Evolutionary conservation across 2,113 vertebrate species (phyloP), one percentile per base, ranked within the genome.

Genomic region (Oncorhynchus tshawytscha): DNA sequence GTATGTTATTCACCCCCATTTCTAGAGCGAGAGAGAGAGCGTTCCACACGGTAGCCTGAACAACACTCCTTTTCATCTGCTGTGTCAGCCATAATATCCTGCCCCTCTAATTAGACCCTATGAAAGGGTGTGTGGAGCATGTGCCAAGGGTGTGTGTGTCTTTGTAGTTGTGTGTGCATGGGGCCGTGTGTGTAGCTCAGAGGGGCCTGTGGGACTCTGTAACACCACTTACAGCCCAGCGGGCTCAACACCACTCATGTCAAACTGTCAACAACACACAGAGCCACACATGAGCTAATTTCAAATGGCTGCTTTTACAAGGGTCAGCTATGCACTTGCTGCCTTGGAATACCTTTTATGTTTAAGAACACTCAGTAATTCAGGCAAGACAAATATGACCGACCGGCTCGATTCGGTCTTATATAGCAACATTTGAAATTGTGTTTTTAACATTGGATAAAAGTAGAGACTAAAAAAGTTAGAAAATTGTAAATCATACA

Each of bases 111-210:
- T 73, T 64, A 78, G 29, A 79, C 5, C 39, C 79, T 59, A 72
- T 90, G 87, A 90, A 90, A 85, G 88, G 79, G 81, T 83, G 75
- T 87, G 65, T 45, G 9, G 39, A 45, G 39, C 5, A 16, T 54
- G 70, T 12, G 39, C 59, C 39, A 45, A 64, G 24, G 15, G 80
- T 83, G 70, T 67, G 76, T 20, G 24, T 39, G 70, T 51, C 20
- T 67, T 45, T 27, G 27, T 27, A 27, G 27, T 27, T 27, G 73
- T 62, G 16, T 67, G 69, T 73, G 68, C 39, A 25, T 75, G 80
- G 8, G 59, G 13, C 15, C 20, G n/a, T 64, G 31, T 64, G 57
- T 65, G 27, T 31, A 3, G 31, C 16, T n/a, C 24, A 48, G 6
- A 57, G 70, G 7, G 13, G 70, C 13, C 45, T 29, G 39, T 45